phyloP scores from a whole-genome alignment of 2,888 invertebrate species.

The Hypercompe scribonia region DNA sequence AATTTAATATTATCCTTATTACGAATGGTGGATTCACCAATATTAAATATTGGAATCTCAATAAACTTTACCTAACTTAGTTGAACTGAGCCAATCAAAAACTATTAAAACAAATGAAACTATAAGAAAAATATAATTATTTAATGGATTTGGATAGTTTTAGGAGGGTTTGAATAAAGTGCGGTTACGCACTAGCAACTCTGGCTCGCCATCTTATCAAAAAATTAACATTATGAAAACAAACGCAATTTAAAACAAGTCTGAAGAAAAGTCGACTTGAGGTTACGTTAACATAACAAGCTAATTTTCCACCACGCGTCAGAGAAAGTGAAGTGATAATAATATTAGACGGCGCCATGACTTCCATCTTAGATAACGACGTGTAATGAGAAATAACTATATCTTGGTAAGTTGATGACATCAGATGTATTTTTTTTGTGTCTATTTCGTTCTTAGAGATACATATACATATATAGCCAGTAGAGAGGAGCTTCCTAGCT shows the following conservation, averaged over 20 bases:
- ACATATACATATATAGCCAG: too few species aligned
- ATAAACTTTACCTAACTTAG: too few species aligned
- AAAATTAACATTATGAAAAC: background rate
- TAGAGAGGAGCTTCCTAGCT: too few species aligned
- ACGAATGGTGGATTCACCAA: too few species aligned
- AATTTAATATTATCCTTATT: too few species aligned
- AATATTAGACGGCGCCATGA: background rate
- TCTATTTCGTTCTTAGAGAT: background rate
- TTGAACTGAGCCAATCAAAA: too few species aligned
- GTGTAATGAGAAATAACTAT: background rate
- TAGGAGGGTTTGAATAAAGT: too few species aligned
- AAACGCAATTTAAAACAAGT: background rate
- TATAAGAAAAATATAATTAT: too few species aligned
- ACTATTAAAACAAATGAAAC: too few species aligned
- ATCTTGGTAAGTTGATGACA: background rate
- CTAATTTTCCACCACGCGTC: background rate
- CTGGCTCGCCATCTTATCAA: background rate
- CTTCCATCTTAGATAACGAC: background rate
- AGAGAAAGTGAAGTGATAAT: background rate
- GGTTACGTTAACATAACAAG: background rate
- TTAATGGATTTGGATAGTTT: too few species aligned
- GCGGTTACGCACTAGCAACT: too few species aligned
- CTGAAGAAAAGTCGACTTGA: background rate
- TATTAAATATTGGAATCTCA: too few species aligned
- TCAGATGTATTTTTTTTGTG: slow-evolving; percentile 4